Conservation (phyloP, 1,140 invertebrate genomes). For the Rhopalosiphum padi region DNA sequence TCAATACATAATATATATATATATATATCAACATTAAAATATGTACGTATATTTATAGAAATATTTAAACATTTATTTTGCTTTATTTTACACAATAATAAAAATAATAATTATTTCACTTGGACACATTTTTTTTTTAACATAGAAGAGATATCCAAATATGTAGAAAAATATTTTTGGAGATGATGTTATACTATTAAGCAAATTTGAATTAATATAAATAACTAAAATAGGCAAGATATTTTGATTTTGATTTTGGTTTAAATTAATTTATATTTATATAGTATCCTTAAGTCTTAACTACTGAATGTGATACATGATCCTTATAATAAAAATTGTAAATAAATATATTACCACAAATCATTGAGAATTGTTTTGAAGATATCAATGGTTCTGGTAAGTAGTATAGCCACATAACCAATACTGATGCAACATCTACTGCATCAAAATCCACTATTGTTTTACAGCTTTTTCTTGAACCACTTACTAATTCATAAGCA, state of each 20-base stretch:
- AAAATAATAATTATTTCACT: too few relatives aligned
- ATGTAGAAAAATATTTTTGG: too few relatives aligned
- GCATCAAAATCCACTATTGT: slow-evolving; percentile 12
- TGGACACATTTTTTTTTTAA: too few relatives aligned
- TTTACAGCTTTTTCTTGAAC: neutral
- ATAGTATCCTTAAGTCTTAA: too few relatives aligned
- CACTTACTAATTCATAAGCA: slow-evolving; percentile 30
- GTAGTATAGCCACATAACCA: slow-evolving; percentile 39
- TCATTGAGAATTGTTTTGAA: slow-evolving; percentile 35
- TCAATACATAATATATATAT: too few relatives aligned
- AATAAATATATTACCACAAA: slow-evolving; percentile 22
- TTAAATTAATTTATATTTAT: too few relatives aligned
- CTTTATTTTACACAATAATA: too few relatives aligned
- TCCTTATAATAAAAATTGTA: neutral
- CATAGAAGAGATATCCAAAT: too few relatives aligned
- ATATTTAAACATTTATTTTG: too few relatives aligned
- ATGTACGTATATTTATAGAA: too few relatives aligned
- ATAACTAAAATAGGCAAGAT: neutral
- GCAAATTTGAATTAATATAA: neutral
- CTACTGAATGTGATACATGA: neutral
- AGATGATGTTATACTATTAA: too few relatives aligned
- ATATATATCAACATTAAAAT: too few relatives aligned
- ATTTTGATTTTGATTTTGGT: neutral
- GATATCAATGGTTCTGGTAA: slow-evolving; percentile 45
- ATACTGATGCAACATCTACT: slow-evolving; percentile 34